These are phyloP conservation scores for Neoniphon sammara DNA, from an alignment of 2,797 vertebrate genomes.

Conservation along the genomic window DNA sequence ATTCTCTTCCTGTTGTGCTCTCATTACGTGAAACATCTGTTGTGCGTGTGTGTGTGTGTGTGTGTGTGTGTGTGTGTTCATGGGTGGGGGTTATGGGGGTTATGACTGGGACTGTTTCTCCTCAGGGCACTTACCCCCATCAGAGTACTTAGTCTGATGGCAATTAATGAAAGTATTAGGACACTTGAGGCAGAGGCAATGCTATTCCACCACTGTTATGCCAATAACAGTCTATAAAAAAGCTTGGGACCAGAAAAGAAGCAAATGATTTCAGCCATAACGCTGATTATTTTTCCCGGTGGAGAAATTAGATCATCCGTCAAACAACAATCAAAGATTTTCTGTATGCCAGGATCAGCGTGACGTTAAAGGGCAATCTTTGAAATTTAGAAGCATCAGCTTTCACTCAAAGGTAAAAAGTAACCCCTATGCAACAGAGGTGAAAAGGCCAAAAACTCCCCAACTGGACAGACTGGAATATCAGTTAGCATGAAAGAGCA, in stretches of 20 bases:
- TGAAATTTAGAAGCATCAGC: no score
- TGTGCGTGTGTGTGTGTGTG: slow-evolving; percentile 43
- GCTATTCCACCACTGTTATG: slow-evolving; percentile 34
- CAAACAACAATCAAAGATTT: slow-evolving; percentile 15
- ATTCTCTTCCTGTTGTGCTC: slow-evolving; percentile 78
- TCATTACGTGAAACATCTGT: slow-evolving; percentile 81
- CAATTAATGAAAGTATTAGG: slow-evolving; percentile 66
- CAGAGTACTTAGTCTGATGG: slow-evolving; percentile 67
- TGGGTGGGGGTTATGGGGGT: slow-evolving; percentile 38
- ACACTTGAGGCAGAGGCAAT: slow-evolving; percentile 47
- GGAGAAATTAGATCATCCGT: slow-evolving; percentile 29
- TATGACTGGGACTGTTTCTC: slow-evolving; percentile 50
- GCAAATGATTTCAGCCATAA: not conserved
- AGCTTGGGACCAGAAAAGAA: slow-evolving; percentile 4
- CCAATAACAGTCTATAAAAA: slow-evolving; percentile 18
- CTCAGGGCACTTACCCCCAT: slow-evolving; percentile 62
- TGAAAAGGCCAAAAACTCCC: not conserved
- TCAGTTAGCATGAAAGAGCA: no score
- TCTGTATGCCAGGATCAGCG: slow-evolving; percentile 16
- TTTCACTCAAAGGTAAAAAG: no score
- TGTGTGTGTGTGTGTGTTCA: slow-evolving; percentile 45
- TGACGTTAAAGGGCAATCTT: slow-evolving; percentile 6
- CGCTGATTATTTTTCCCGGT: slow-evolving; percentile 6
- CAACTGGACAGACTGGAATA: no score
- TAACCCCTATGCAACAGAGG: not conserved